Evolutionary conservation across 2,113 vertebrate species (phyloP).

Genomic region (Sitta europaea): DNA sequence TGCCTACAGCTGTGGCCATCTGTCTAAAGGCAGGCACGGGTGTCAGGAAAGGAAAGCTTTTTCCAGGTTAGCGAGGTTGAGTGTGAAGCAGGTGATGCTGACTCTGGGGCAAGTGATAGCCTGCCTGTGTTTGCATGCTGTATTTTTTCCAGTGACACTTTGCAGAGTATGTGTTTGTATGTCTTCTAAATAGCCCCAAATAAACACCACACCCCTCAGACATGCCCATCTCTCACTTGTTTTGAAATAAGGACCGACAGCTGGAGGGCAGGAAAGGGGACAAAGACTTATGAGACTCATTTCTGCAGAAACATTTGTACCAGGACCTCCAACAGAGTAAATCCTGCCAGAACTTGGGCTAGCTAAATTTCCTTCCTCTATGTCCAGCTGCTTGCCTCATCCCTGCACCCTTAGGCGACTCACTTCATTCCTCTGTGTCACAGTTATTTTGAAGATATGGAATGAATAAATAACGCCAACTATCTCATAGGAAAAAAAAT

Average conservation of each 20-base stretch:
- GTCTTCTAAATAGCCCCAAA: not conserved
- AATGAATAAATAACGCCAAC: not conserved
- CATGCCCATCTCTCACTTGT: not conserved
- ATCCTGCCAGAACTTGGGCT: not conserved
- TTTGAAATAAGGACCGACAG: not conserved
- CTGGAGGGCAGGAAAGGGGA: not conserved
- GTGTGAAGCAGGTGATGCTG: not conserved
- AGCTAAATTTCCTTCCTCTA: not conserved
- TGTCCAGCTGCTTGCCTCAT: not conserved
- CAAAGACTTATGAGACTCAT: not conserved
- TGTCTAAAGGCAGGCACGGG: not conserved
- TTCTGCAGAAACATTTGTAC: not conserved
- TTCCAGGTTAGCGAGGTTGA: not conserved
- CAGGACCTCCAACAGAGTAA: not conserved
- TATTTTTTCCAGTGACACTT: slow-evolving; percentile 16
- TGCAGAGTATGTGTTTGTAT: not conserved
- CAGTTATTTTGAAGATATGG: not conserved
- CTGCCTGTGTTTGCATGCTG: not conserved
- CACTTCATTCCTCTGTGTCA: not conserved
- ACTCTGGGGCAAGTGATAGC: not conserved
- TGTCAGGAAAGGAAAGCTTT: not conserved
- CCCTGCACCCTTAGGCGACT: not conserved
- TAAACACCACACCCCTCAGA: not conserved
- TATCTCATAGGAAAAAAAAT: not conserved
- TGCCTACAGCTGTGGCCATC: not conserved